Conservation (phyloP, 2,888 invertebrate species). For the Silvanus unidentatus region DNA sequence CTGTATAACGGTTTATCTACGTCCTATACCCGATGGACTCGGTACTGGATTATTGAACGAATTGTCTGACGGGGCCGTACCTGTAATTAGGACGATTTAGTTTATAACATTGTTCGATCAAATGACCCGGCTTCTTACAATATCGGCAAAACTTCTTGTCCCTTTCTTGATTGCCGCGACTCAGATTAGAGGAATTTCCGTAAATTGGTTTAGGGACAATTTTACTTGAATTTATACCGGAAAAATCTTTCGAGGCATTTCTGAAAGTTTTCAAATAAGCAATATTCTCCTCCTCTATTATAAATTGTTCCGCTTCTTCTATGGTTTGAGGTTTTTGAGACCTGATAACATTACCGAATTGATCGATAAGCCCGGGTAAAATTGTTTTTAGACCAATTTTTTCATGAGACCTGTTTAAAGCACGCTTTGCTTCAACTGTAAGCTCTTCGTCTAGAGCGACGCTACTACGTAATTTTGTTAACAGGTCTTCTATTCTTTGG, state of each 20-base stretch:
- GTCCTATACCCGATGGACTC: no score
- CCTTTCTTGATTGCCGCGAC: background rate
- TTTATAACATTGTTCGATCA: background rate
- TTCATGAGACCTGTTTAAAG: background rate
- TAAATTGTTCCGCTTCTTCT: background rate
- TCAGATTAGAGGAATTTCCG: background rate
- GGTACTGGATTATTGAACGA: background rate
- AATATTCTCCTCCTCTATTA: slow-evolving; percentile 2
- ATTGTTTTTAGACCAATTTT: background rate
- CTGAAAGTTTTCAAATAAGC: slow-evolving; percentile 1
- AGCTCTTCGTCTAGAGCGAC: no score
- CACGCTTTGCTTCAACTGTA: no score
- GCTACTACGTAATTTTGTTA: no score
- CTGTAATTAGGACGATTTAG: background rate
- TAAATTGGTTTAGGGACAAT: background rate
- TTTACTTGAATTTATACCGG: background rate
- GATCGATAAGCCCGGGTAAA: background rate
- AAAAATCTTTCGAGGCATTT: background rate
- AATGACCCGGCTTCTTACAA: slow-evolving; percentile 3
- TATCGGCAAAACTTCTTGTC: background rate
- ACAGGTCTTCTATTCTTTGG: no score
- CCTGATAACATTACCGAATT: background rate
- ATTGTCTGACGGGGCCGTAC: background rate
- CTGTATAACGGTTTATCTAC: background rate
- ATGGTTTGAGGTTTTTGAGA: background rate